phyloP scores from a whole-genome alignment of 2,797 vertebrate species.

The Sebastes hubbsi region DNA sequence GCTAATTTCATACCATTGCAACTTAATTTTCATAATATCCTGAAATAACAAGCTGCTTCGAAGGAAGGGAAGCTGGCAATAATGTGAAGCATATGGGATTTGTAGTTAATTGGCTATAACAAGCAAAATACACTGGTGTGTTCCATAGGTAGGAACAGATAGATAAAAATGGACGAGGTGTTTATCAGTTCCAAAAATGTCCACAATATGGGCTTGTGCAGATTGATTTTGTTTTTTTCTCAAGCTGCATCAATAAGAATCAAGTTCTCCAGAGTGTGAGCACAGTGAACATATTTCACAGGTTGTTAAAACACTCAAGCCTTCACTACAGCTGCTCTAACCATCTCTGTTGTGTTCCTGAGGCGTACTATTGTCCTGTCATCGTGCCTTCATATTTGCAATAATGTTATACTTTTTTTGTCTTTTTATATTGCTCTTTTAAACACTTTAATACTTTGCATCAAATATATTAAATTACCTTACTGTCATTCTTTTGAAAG shows the following conservation, averaged over 20 bases:
- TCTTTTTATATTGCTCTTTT: neutral
- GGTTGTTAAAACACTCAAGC: neutral
- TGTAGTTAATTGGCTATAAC: neutral
- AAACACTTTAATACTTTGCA: neutral
- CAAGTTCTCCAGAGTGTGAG: neutral
- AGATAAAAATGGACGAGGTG: neutral
- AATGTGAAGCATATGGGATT: neutral
- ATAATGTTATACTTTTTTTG: neutral
- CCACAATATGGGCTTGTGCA: neutral
- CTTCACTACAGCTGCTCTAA: neutral
- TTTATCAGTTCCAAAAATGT: conserved; percentile 2
- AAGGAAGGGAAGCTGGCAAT: neutral
- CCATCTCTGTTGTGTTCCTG: neutral
- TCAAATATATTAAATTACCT: neutral
- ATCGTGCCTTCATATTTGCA: neutral
- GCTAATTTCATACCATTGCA: neutral
- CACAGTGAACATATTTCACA: neutral
- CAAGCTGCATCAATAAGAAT: neutral
- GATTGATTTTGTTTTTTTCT: neutral
- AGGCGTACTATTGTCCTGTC: neutral
- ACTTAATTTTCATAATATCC: neutral
- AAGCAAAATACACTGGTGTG: neutral
- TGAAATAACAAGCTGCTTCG: neutral
- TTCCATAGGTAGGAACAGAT: neutral
- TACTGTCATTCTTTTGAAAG: neutral